Evolutionary conservation across 2,797 vertebrate genomes (phyloP), one percentile per base, ranked within the genome.

Genomic region (Furcifer pardalis): DNA sequence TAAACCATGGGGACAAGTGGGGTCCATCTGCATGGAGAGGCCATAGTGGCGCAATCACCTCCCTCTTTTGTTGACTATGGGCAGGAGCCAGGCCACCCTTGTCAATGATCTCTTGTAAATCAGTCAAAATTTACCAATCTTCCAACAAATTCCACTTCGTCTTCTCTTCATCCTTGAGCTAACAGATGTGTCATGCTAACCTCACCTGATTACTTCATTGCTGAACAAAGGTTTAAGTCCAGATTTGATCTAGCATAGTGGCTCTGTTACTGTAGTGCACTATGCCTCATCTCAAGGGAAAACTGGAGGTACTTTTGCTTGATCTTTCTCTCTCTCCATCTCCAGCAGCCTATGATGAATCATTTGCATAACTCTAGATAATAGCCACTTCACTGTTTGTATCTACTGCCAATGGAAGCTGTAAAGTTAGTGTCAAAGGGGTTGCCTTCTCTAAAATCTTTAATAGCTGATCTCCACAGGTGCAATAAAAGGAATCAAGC

Each of bases 261-360:
- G 35, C 46, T 44, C 69, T 46, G 32, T 81, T 68, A 76, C 68
- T 73, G 62, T 56, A 68, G 30, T 68, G n/a, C 46, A 62, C n/a
- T 77, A 42, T 66, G 52, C 52, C 35, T 92, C 91, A 89, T 87
- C 77, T 75, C 78, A 92, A n/a, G 86, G 81, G 78, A 69, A 89
- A 87, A 88, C 27, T 85, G 80, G 82, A 86, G 79, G 79, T 91
- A n/a, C 65, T 72, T 82, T 86, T 84, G 63, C 65, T 35, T 59
- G 89, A 83, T 87, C 83, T 0, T 37, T 69, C 35, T 78, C 79
- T 32, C 66, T 13, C 30, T 21, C 10, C 59, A 56, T n/a, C 21
- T 62, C 9, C 1, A 80, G 32, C 1, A 32, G 15, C 46, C 7
- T 81, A 56, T 63, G 13, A 63, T 62, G 85, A 72, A 73, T 85